Evolutionary conservation across 2,888 invertebrate species (phyloP).

Genomic region (Hemicrepidius hirtus): DNA sequence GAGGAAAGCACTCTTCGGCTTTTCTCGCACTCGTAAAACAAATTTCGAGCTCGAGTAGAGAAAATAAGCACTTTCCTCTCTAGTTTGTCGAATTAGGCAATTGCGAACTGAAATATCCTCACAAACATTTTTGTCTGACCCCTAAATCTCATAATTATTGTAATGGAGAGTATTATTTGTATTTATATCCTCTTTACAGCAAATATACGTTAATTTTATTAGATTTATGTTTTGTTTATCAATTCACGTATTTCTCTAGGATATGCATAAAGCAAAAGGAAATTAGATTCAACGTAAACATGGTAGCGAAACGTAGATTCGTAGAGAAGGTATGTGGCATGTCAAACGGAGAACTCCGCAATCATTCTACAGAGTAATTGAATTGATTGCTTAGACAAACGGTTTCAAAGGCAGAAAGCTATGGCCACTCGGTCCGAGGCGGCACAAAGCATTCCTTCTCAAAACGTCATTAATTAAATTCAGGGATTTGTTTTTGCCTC

Average conservation of each 20-base stretch:
- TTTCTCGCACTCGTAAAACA: no score
- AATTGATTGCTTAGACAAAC: slow-evolving; percentile 72
- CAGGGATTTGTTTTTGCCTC: slow-evolving; percentile 71
- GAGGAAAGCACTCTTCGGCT: no score
- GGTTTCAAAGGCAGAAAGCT: slow-evolving; percentile 66
- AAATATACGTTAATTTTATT: no score
- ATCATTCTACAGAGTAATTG: slow-evolving; percentile 70
- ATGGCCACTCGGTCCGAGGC: slow-evolving; percentile 56
- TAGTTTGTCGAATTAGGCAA: no score
- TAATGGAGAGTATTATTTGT: no score
- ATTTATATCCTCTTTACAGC: not conserved
- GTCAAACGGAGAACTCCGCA: slow-evolving; percentile 67
- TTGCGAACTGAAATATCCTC: no score
- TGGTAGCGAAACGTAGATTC: slow-evolving; percentile 37
- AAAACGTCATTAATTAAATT: slow-evolving; percentile 73
- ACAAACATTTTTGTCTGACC: no score
- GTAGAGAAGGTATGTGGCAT: slow-evolving; percentile 63
- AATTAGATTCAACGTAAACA: slow-evolving; percentile 40
- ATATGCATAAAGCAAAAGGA: not conserved
- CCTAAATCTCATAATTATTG: no score
- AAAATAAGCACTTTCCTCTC: no score
- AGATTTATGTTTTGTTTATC: slow-evolving; percentile 3
- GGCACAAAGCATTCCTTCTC: slow-evolving; percentile 71
- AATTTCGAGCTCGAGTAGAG: no score
- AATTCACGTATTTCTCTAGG: not conserved